Evolutionary conservation across 2,888 invertebrate genomes (phyloP).

Genomic region (Hyposoter didymator): DNA sequence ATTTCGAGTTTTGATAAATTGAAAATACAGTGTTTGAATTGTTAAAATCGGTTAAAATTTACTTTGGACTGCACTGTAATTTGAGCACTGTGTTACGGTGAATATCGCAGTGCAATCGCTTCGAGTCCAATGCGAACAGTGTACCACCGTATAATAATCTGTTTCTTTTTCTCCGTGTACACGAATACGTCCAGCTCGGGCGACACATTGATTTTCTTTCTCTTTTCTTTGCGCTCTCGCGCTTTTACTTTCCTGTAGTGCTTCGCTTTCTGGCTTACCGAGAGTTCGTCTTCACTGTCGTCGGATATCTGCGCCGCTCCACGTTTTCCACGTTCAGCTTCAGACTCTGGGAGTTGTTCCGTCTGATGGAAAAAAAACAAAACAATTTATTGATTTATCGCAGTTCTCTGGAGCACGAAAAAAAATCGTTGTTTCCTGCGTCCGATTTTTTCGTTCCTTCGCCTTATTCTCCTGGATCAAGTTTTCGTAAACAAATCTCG

Average conservation of each 20-base stretch:
- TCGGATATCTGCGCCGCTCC: constrained; percentile 35
- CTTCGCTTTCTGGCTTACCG: not conserved
- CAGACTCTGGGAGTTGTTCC: not conserved
- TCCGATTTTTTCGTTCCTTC: constrained; percentile 17
- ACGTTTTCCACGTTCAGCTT: not conserved
- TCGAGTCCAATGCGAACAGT: no score
- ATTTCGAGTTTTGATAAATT: no score
- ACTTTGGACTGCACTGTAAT: no score
- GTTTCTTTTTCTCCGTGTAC: no score
- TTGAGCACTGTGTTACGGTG: no score
- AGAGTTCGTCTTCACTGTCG: constrained; percentile 31
- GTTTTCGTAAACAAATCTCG: constrained; percentile 58
- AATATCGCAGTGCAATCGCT: no score
- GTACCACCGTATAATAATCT: no score
- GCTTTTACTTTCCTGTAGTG: not conserved
- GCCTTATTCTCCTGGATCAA: not conserved
- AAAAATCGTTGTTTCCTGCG: constrained; percentile 5
- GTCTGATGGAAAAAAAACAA: not conserved
- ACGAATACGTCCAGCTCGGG: constrained; percentile 64
- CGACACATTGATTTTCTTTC: constrained; percentile 60
- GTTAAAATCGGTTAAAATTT: no score
- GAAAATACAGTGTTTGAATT: no score
- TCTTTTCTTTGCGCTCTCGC: not conserved
- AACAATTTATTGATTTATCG: constrained; percentile 11
- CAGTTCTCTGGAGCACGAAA: constrained; percentile 7